Evolutionary conservation across 1,140 invertebrate species (phyloP), one percentile per base, ranked within the genome.

Genomic region (Oedothorax gibbosus): DNA sequence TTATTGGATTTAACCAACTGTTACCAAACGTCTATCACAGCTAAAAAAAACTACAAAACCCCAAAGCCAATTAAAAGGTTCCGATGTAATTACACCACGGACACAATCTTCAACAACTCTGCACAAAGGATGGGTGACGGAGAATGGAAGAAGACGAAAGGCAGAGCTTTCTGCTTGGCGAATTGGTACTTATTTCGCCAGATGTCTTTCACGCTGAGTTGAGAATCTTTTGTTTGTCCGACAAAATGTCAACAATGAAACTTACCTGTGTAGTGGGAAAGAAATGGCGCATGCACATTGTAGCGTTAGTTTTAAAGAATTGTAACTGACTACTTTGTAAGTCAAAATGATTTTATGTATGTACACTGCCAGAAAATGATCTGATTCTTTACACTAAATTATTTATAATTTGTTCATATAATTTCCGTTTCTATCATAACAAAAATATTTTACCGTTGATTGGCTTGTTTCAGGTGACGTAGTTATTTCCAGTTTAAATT

Each of bases 281-380:
- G 54, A 56, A 35, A 75, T 60, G 72, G 20, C 21, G 49, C 60
- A 75, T 75, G 72, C 72, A 75, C 56, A 75, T 75, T 18, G 18
- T 15, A 3, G 12, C 12, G 57, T 12, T 62, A 15, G 57, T 62
- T 62, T 62, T 15, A 62, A 18, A 62, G 57, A 35, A 35, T 35
- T 1, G 35, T 35, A 35, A 35, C 35, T 5, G 2, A 35, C 35
- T 35, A 35, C 35, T 1, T 35, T 35, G 1, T 35, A 35, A 1
- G 35, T 35, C 35, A 35, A 35, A 35, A 35, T 35, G 35, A 35
- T 35, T 5, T 35, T 35, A n/a, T 35, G 35, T 35, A 35, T 35
- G 35, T 35, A 35, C 35, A 35, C 35, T 35, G 35, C 35, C 5
- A 35, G 35, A 35, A 35, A 35, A 35, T n/a, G n/a, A n/a, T 35